phyloP scores from a whole-genome alignment of 2,113 vertebrate species.

The Delphinus delphis region DNA sequence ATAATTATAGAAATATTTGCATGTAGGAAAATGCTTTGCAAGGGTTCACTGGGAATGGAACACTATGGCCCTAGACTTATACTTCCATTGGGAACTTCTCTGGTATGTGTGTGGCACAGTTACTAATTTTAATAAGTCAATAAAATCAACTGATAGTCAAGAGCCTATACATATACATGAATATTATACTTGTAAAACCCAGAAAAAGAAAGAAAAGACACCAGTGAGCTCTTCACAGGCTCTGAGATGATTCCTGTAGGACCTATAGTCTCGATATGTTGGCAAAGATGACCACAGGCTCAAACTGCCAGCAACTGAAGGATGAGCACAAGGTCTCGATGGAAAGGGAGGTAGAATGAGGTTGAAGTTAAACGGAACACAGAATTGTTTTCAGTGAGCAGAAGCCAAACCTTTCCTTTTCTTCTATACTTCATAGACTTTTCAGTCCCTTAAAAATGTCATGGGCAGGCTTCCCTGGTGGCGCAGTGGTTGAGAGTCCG shows the following conservation, averaged over 20 bases:
- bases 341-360: neutral
- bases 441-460: neutral
- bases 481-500: too few species aligned
- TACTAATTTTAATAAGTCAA: neutral
- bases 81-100: neutral
- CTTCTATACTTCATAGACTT: neutral
- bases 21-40: neutral
- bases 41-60: neutral
- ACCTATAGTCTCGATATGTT: neutral
- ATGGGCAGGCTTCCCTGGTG: neutral
- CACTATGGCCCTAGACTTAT: neutral
- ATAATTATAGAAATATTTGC: neutral
- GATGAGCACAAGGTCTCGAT: accelerated
- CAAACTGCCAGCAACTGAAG: neutral
- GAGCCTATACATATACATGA: neutral
- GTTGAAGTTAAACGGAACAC: neutral
- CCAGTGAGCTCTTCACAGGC: neutral
- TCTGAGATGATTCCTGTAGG: neutral
- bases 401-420: neutral
- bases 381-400: neutral
- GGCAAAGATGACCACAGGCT: neutral
- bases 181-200: neutral
- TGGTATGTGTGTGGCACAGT: neutral
- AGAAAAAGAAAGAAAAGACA: neutral
- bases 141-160: neutral